Conservation (phyloP, 2,888 invertebrate species). For the Mechanitis messenoides region DNA sequence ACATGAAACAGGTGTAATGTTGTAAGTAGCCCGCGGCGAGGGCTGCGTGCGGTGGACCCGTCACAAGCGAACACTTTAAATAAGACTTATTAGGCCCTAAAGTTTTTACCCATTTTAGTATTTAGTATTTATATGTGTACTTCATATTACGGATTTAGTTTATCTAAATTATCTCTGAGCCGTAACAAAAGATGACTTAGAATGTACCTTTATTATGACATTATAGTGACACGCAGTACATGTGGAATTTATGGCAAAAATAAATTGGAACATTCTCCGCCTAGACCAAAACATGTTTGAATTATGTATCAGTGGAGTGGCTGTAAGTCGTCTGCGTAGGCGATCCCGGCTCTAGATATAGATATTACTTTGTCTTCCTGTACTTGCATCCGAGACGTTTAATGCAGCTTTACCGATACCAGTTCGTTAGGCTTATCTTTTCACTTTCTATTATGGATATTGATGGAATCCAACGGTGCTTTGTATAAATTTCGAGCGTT, state of each 20-base stretch:
- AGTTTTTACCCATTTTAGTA: not conserved
- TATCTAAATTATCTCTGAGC: not conserved
- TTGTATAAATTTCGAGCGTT: slow-evolving; percentile 9
- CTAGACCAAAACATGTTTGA: slow-evolving; percentile 51
- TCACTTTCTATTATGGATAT: slow-evolving; percentile 41
- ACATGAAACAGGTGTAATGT: slow-evolving; percentile 56
- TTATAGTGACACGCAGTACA: slow-evolving; percentile 40
- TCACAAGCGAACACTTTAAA: slow-evolving; percentile 47
- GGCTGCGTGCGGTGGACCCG: slow-evolving; percentile 69
- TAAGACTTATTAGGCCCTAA: not conserved
- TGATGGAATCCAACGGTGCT: slow-evolving; percentile 25
- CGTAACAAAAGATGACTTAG: slow-evolving; percentile 10
- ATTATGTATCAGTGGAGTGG: slow-evolving; percentile 50
- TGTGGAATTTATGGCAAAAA: slow-evolving; percentile 53
- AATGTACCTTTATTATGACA: slow-evolving; percentile 18
- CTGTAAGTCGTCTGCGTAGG: slow-evolving; percentile 54
- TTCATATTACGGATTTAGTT: not conserved
- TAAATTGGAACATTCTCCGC: slow-evolving; percentile 47
- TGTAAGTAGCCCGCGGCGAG: slow-evolving; percentile 62
- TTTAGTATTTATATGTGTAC: not conserved
- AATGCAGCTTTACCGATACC: slow-evolving; percentile 40
- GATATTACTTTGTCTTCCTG: slow-evolving; percentile 52
- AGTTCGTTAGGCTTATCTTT: slow-evolving; percentile 57
- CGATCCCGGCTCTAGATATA: slow-evolving; percentile 49
- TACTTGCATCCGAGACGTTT: slow-evolving; percentile 38